Evolutionary conservation across 2,113 vertebrate genomes (phyloP), one percentile per base, ranked within the genome.

Genomic region (Dipodomys merriami): DNA sequence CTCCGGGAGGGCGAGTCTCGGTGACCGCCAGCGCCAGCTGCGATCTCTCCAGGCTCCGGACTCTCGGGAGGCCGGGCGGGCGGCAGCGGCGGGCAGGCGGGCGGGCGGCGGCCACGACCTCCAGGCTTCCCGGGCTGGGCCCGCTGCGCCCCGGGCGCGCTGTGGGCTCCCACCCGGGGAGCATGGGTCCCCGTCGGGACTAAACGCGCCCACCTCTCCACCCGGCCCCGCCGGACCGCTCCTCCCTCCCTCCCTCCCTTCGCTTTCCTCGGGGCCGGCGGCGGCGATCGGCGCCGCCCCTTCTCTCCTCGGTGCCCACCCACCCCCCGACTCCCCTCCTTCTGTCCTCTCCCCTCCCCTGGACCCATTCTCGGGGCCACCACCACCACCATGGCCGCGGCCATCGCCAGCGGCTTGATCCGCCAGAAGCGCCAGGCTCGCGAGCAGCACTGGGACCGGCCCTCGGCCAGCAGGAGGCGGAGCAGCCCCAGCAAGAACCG

Each of bases 381-480:
- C 39, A 39, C 39, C 39, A 39, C 39, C 39, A 39, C 98, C 98
- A 99, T 99, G 99, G 99, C 99, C 95, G 99, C 99, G 96, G 99
- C 99, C 90, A 99, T 99, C 92, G 99, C 99, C 85, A 99, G 99
- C 97, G 99, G 99, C 96, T 98, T 99, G 98, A 99, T 99, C 98
- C 98, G 99, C 83, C 99, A 99, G 98, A 99, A 99, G 98, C 98
- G 99, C 67, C 99, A 99, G 98, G 99, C 99, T 93, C 98, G 99
- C 97, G 99, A 99, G 97, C 99, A 99, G 97, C 99, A 99, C 97
- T 98, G 99, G 97, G 99, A 99, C 98, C 98, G 99, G 97, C 99
- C 99, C 89, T 98, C 98, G 33, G 98, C 99, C 96, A 99, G 99
- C 98, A 98, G 99, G 97, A 98, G 99, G 98, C 99, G 99, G 97